Conservation (phyloP, 2,797 vertebrate genomes). For the Neopelma chrysocephalum region DNA sequence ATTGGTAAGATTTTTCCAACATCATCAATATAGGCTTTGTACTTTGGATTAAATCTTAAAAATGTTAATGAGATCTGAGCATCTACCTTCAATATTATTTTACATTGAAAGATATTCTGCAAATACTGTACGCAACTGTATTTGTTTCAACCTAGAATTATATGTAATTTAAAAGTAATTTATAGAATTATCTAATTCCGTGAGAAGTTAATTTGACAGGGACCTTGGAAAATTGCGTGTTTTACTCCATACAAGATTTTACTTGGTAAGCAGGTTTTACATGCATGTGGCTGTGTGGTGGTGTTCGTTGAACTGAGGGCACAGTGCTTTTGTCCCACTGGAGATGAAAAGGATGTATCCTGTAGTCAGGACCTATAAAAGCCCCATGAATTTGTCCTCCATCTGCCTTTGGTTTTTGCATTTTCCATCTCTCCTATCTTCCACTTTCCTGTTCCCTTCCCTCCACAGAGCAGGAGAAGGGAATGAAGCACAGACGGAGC, state of each 20-base stretch:
- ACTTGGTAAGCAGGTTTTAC: not conserved
- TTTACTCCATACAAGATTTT: not conserved
- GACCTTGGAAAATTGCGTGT: not conserved
- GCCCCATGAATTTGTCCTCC: not conserved
- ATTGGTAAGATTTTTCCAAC: constrained; percentile 75
- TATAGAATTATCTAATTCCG: not conserved
- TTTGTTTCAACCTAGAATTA: not conserved
- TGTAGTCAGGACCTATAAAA: not conserved
- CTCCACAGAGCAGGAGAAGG: not conserved
- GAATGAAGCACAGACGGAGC: not conserved
- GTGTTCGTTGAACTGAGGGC: not conserved
- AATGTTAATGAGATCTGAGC: not conserved
- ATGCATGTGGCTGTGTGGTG: not conserved
- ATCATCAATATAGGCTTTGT: not conserved
- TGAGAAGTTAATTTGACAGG: not conserved
- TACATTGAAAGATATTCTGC: not conserved
- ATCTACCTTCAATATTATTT: not conserved
- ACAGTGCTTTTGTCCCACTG: not conserved
- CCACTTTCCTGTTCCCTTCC: not conserved
- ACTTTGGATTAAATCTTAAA: not conserved
- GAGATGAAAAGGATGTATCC: not conserved
- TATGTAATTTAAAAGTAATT: not conserved
- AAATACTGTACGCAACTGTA: not conserved
- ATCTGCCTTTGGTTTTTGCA: not conserved
- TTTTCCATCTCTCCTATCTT: not conserved